Conservation (phyloP, 2,113 vertebrate species). For the Benthochromis sp. region DNA sequence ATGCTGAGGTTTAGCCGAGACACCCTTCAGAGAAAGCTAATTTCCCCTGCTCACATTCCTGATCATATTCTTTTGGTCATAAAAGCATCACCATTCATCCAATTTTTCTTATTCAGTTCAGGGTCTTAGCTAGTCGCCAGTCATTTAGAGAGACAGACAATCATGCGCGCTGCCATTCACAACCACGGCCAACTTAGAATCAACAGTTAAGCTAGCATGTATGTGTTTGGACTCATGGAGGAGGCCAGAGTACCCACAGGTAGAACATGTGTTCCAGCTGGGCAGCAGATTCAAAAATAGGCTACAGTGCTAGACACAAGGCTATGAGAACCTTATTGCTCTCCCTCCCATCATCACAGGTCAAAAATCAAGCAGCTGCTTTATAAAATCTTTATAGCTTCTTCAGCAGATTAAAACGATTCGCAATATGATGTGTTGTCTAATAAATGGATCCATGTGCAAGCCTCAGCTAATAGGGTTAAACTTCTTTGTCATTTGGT, state of each 20-base stretch:
- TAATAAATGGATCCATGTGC: background rate
- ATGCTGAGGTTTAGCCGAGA: background rate
- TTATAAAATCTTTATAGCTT: background rate
- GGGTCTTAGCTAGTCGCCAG: background rate
- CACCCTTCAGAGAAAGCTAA: background rate
- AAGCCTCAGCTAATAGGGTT: background rate
- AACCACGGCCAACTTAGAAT: background rate
- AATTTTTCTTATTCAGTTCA: background rate
- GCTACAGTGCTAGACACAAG: background rate
- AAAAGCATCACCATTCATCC: background rate
- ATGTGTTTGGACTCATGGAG: background rate
- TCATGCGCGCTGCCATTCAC: background rate
- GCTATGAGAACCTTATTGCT: background rate
- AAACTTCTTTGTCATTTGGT: background rate
- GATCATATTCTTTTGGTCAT: background rate
- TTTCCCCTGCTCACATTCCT: background rate
- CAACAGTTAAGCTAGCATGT: background rate
- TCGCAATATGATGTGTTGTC: background rate
- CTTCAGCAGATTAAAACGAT: background rate
- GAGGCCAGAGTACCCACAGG: background rate
- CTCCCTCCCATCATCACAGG: background rate
- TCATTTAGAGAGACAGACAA: background rate
- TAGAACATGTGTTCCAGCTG: background rate
- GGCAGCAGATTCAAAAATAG: background rate
- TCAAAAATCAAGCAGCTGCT: background rate